Evolutionary conservation across 2,113 vertebrate species (phyloP).

Genomic region (Ginglymostoma cirratum): DNA sequence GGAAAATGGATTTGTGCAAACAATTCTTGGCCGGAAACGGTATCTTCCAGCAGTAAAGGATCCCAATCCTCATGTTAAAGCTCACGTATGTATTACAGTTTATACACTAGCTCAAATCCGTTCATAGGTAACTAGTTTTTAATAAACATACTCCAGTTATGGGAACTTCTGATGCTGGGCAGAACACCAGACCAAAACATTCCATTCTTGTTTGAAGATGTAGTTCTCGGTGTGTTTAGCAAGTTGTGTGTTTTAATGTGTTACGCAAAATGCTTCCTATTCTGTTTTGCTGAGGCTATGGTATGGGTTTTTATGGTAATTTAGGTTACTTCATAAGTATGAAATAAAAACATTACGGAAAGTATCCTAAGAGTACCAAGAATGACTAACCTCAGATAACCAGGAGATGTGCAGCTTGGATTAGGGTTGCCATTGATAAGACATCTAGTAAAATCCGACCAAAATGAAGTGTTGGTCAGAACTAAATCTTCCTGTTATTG

Average conservation of each 20-base stretch:
- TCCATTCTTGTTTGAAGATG: background rate
- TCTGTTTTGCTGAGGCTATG: background rate
- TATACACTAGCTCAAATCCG: background rate
- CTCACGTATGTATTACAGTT: conserved; percentile 65
- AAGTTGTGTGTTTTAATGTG: background rate
- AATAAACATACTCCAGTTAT: background rate
- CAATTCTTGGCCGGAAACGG: conserved; percentile 79
- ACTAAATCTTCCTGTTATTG: background rate
- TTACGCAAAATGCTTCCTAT: background rate
- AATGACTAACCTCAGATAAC: background rate
- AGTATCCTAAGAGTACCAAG: background rate
- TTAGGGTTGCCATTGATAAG: background rate
- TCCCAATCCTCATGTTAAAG: conserved; percentile 69
- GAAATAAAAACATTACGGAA: background rate
- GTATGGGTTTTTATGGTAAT: background rate
- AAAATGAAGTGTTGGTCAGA: no score
- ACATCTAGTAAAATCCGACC: background rate
- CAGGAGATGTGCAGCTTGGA: background rate
- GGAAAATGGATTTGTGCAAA: conserved; percentile 83
- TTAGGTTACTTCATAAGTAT: background rate
- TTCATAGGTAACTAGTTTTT: background rate
- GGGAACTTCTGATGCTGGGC: background rate
- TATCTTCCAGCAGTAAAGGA: conserved; percentile 85
- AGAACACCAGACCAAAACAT: background rate
- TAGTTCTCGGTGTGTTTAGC: background rate